Evolutionary conservation across 1,140 invertebrate species (phyloP).

Genomic region (Drosophila melanogaster): Release_6_plus_ISO1_MT NT_037436.4:15799501-15800000

Average conservation of each 20-base stretch:
- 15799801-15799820: constrained; percentile 9
- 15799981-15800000: constrained; percentile 40
- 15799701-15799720: background rate
- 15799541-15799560: constrained; percentile 3
- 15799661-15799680: background rate
- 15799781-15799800: constrained; percentile 28
- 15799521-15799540: background rate
- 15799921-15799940: constrained; percentile 31
- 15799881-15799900: constrained; percentile 59
- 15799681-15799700: too few species aligned
- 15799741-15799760: constrained; percentile 27
- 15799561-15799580: background rate
- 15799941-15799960: constrained; percentile 12
- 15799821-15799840: constrained; percentile 22
- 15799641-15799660: too few species aligned
- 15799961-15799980: constrained; percentile 25
- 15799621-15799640: too few species aligned
- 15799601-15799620: too few species aligned
- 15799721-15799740: constrained; percentile 12
- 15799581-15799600: too few species aligned
- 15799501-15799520: constrained; percentile 34
- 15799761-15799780: constrained; percentile 7
- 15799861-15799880: constrained; percentile 12
- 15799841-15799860: constrained; percentile 25
- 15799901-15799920: constrained; percentile 20